Conservation (phyloP, 2,113 vertebrate genomes). For the Neotragus pygmaeus region DNA sequence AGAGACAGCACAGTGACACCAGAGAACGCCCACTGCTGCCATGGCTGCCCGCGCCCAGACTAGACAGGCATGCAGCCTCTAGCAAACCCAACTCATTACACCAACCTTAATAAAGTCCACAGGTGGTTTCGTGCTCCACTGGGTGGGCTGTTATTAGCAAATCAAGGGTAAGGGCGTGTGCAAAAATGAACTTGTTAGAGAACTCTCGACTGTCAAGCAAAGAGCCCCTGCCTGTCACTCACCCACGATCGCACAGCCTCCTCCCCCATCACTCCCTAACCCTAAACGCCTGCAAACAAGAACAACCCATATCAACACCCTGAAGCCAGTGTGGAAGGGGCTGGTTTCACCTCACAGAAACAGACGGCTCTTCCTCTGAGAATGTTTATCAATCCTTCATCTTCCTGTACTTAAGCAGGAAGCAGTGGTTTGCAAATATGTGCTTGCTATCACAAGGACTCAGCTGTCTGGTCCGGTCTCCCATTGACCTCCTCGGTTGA, state of each 20-base stretch:
- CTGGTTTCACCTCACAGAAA: background rate
- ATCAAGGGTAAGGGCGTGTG: background rate
- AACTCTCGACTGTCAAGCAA: fast-evolving
- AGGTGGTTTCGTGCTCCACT: background rate
- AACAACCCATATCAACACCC: background rate
- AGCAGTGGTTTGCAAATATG: background rate
- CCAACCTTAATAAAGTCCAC: background rate
- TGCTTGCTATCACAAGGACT: background rate
- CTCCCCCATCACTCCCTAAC: background rate
- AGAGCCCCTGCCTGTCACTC: background rate
- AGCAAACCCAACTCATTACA: background rate
- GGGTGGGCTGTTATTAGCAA: background rate
- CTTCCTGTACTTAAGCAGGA: background rate
- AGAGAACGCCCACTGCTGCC: background rate
- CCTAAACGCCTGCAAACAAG: fast-evolving
- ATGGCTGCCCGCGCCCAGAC: background rate
- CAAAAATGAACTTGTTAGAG: background rate
- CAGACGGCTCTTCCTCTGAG: background rate
- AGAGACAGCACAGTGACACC: background rate
- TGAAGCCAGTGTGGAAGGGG: background rate
- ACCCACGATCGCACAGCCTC: fast-evolving
- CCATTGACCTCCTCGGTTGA: background rate
- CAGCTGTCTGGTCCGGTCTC: background rate
- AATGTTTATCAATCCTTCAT: background rate
- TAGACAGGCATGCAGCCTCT: background rate